These are phyloP conservation scores for Isaurus tuberculatus DNA, from an alignment of 92 coral and sea anemone genomes.

Conservation along the genomic window DNA sequence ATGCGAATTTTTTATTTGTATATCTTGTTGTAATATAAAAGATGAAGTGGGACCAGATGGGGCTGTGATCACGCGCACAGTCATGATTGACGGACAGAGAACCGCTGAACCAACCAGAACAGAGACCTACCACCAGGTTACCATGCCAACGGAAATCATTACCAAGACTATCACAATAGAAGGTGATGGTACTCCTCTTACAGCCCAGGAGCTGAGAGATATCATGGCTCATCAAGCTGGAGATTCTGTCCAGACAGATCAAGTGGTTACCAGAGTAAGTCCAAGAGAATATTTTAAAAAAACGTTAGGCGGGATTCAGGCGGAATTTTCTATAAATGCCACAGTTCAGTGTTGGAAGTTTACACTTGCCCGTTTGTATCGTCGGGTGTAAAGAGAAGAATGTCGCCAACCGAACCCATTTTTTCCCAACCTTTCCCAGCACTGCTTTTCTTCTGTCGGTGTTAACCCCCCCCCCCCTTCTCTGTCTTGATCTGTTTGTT, in stretches of 20 bases:
- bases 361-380: too few species aligned
- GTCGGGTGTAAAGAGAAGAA: too few species aligned
- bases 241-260: slow-evolving; percentile 68
- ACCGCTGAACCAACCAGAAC: slow-evolving; percentile 77
- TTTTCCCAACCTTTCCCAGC: too few species aligned
- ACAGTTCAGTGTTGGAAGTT: too few species aligned
- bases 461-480: too few species aligned
- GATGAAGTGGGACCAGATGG: slow-evolving; percentile 75
- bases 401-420: too few species aligned
- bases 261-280: slow-evolving; percentile 81
- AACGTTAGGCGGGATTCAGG: too few species aligned
- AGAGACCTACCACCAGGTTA: slow-evolving; percentile 80
- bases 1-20: too few species aligned
- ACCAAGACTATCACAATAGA: slow-evolving; percentile 99
- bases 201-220: slow-evolving; percentile 92
- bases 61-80: slow-evolving; percentile 82
- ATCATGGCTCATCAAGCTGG: slow-evolving; percentile 92
- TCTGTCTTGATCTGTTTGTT: too few species aligned
- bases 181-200: slow-evolving; percentile 97
- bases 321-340: too few species aligned
- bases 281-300: too few species aligned
- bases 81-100: slow-evolving; percentile 86
- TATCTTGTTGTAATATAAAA: slow-evolving; percentile 30
- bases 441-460: too few species aligned
- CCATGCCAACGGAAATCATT: slow-evolving; percentile 94